Conservation (phyloP, 2,888 invertebrate genomes). For the Spialia ferax region DNA sequence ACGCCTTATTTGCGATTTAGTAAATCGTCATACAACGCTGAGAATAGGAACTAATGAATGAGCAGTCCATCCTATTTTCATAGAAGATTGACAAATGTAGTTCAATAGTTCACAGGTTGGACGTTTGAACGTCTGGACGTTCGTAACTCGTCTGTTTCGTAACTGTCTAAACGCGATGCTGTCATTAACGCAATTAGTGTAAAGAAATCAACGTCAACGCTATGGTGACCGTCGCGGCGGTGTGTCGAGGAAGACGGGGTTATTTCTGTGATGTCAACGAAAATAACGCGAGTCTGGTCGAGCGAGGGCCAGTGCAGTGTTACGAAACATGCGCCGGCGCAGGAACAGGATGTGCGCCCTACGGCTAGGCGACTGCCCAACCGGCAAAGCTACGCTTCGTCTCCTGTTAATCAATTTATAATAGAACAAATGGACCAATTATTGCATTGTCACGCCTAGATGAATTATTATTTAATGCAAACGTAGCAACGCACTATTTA, state of each 20-base stretch:
- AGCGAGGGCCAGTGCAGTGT: constrained; percentile 72
- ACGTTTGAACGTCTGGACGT: neutral
- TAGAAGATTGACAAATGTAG: constrained; percentile 31
- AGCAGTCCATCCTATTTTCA: neutral
- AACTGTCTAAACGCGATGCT: constrained; percentile 70
- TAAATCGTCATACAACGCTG: neutral
- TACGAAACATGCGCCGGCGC: constrained; percentile 73
- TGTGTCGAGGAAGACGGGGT: constrained; percentile 77
- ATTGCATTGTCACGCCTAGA: constrained; percentile 10
- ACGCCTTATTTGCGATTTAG: constrained; percentile 48
- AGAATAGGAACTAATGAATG: constrained; percentile 8
- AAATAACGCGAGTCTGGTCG: constrained; percentile 73
- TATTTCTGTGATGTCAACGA: constrained; percentile 84
- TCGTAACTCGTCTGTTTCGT: constrained; percentile 53
- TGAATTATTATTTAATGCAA: too few relatives aligned
- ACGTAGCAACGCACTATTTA: too few relatives aligned
- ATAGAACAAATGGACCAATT: constrained; percentile 18
- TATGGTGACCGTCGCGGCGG: constrained; percentile 66
- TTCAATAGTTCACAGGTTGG: constrained; percentile 25
- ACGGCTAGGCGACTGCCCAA: constrained; percentile 46
- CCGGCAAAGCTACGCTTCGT: constrained; percentile 20
- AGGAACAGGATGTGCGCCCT: constrained; percentile 80
- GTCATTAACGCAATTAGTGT: constrained; percentile 85
- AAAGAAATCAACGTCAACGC: constrained; percentile 81
- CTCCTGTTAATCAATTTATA: constrained; percentile 26